Percentiles rank a stretch among this genome's conserved stretches.
Evolutionary conservation across 2,888 invertebrate genomes (phyloP).

Genomic region (Drosophila affinis): DNA sequence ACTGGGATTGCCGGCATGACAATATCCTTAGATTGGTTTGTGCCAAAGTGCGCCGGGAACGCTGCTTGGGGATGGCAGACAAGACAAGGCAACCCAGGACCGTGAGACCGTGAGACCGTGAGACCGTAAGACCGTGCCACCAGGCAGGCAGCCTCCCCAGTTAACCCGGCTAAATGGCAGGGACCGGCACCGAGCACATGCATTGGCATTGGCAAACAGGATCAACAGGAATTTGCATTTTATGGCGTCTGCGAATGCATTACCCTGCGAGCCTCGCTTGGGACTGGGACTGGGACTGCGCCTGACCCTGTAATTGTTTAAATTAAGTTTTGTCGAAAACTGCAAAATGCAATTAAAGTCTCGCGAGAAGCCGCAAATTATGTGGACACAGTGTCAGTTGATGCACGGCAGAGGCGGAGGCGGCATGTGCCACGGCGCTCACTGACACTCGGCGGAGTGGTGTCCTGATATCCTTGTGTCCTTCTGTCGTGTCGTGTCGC

Average conservation of each 20-base stretch:
- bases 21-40: slow-evolving; percentile 79
- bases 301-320: slow-evolving; percentile 60
- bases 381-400: slow-evolving; percentile 51
- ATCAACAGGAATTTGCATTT: slow-evolving; percentile 80
- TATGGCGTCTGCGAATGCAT: slow-evolving; percentile 74
- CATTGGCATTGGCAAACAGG: slow-evolving; percentile 74
- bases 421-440: background rate
- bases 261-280: slow-evolving; percentile 12
- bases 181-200: slow-evolving; percentile 58
- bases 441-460: slow-evolving; percentile 5
- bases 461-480: slow-evolving; percentile 41
- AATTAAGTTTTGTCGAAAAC: slow-evolving; percentile 57
- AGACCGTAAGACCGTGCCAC: slow-evolving; percentile 1
- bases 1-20: slow-evolving; percentile 61
- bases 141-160: slow-evolving; percentile 19
- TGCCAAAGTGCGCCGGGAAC: slow-evolving; percentile 63
- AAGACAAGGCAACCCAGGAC: slow-evolving; percentile 52
- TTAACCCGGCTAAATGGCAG: slow-evolving; percentile 67
- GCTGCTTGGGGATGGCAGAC: slow-evolving; percentile 59
- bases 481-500: slow-evolving; percentile 14
- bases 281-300: background rate
- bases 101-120: background rate
- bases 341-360: slow-evolving; percentile 63
- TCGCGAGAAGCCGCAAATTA: slow-evolving; percentile 46
- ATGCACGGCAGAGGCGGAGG: slow-evolving; percentile 4